These are phyloP conservation scores for Labroides dimidiatus DNA, from an alignment of 2,797 vertebrate species.

Conservation along the genomic window DNA sequence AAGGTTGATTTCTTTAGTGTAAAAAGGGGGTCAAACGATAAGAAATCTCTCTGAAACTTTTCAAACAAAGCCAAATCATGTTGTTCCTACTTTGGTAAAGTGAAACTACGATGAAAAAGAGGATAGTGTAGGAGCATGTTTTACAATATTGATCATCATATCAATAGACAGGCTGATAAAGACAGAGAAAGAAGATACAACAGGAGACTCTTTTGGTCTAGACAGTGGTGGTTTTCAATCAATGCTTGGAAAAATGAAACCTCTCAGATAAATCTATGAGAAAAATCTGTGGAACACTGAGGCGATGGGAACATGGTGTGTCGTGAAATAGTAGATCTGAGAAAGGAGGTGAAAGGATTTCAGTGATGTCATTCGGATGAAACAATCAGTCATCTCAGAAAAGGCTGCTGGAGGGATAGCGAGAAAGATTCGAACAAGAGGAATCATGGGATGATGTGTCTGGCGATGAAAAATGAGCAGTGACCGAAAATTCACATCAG, in stretches of 20 bases:
- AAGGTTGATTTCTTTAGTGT: too few species aligned
- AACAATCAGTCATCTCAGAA: neutral
- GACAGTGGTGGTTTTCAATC: conserved; percentile 7
- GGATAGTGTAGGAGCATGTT: neutral
- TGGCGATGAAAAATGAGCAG: too few species aligned
- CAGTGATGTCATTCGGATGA: neutral
- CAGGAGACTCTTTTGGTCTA: conserved; percentile 6
- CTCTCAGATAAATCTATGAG: conserved; percentile 17
- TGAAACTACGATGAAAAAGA: neutral
- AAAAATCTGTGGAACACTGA: conserved; percentile 12
- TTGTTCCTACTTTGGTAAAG: neutral
- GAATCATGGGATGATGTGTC: neutral
- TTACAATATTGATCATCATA: neutral
- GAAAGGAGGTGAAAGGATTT: neutral
- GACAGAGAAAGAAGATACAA: neutral
- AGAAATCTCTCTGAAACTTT: too few species aligned
- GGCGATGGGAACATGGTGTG: conserved; percentile 7
- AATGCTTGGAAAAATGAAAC: conserved; percentile 25
- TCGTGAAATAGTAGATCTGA: conserved; percentile 4
- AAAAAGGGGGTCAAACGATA: too few species aligned
- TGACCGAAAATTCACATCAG: neutral
- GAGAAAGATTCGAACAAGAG: neutral
- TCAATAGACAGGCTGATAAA: neutral
- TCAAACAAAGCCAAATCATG: too few species aligned
- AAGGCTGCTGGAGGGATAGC: neutral